A percentile compares a stretch with the other conserved stretches of the same genome.
phyloP scores from a whole-genome alignment of 2,797 vertebrate genomes.

The Cercopithecus neglectus region DNA sequence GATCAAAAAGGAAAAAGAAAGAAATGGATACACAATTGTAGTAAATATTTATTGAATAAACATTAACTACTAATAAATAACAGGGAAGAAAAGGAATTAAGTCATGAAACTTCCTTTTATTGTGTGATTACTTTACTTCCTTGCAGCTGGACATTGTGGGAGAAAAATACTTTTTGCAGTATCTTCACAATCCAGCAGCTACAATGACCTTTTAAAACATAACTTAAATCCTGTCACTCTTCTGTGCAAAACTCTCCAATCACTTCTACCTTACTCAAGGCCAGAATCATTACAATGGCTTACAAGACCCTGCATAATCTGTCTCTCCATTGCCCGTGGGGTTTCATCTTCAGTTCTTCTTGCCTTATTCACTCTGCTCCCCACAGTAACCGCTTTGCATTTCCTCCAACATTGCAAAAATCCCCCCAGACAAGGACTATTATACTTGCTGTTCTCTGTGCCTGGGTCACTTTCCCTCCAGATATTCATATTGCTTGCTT shows the following conservation, averaged over 20 bases:
- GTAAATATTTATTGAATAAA: background rate
- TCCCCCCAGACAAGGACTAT: background rate
- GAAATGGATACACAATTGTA: background rate
- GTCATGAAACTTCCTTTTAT: background rate
- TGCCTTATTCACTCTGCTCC: background rate
- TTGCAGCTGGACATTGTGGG: background rate
- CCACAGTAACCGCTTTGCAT: background rate
- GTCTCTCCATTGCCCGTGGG: background rate
- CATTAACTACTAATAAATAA: background rate
- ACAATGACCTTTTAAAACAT: background rate
- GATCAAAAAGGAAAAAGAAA: background rate
- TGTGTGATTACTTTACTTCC: background rate
- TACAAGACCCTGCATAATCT: background rate
- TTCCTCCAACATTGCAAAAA: background rate
- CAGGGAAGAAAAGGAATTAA: background rate
- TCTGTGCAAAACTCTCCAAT: background rate
- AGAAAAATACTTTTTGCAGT: background rate
- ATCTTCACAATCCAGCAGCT: background rate
- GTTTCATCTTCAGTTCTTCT: background rate
- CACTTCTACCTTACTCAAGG: background rate
- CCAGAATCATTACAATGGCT: background rate
- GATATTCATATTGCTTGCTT: fast-evolving
- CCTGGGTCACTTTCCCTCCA: background rate
- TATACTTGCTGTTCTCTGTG: background rate
- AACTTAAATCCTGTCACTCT: background rate